Conservation (phyloP, 2,113 vertebrate species). For the Reinhardtius hippoglossoides region DNA sequence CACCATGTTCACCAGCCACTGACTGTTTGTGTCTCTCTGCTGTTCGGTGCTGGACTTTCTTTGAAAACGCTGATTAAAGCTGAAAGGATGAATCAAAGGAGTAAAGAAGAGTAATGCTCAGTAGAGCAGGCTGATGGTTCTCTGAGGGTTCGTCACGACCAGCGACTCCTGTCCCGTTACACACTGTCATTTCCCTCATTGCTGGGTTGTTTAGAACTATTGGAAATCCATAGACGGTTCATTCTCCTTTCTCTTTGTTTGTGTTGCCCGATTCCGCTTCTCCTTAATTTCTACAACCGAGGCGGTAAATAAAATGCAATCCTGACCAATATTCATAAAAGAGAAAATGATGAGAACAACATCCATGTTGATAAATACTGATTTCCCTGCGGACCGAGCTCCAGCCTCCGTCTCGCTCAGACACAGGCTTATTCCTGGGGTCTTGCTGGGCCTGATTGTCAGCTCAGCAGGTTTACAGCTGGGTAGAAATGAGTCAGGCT, state of each 20-base stretch:
- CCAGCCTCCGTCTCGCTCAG: conserved; percentile 20
- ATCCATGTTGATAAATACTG: background rate
- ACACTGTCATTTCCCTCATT: background rate
- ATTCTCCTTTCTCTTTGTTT: background rate
- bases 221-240: background rate
- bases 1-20: background rate
- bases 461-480: conserved; percentile 68
- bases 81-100: background rate
- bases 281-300: background rate
- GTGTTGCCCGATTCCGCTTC: too few species aligned
- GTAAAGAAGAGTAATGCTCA: background rate
- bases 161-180: background rate
- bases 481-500: conserved; percentile 60
- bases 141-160: background rate
- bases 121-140: background rate
- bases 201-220: background rate
- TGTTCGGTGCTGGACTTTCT: background rate
- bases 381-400: conserved; percentile 14
- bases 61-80: background rate
- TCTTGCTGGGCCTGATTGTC: conserved; percentile 51
- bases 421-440: conserved; percentile 29
- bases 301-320: background rate
- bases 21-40: background rate
- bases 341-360: background rate
- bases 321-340: background rate